Conservation (phyloP, 2,113 vertebrate species). For the Ornithorhynchus anatinus region DNA sequence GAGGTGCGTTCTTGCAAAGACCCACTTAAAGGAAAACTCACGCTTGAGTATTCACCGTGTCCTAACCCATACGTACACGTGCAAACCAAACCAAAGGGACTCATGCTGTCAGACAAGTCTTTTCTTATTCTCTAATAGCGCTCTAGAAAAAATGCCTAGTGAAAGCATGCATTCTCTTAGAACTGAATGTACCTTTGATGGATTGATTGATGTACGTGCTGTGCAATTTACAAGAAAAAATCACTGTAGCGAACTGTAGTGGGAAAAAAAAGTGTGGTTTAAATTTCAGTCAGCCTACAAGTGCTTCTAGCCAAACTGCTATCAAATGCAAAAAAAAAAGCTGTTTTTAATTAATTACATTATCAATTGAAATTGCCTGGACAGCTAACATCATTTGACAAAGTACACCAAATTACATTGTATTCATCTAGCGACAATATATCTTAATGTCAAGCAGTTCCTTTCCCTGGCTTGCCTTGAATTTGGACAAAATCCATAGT, state of each 20-base stretch:
- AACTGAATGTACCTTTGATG: too few species aligned
- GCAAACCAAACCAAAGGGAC: too few species aligned
- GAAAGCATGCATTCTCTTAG: too few species aligned
- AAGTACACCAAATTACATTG: background rate
- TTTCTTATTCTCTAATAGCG: too few species aligned
- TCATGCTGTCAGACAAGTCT: too few species aligned
- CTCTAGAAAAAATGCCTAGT: too few species aligned
- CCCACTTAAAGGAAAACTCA: too few species aligned
- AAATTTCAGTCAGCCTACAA: background rate
- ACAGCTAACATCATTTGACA: constrained; percentile 4
- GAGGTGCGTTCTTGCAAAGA: too few species aligned
- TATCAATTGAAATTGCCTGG: background rate
- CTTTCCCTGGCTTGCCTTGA: background rate
- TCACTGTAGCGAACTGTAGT: background rate
- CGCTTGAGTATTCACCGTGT: too few species aligned
- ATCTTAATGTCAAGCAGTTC: background rate
- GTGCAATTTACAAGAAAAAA: background rate
- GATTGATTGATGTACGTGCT: too few species aligned
- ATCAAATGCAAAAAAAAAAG: background rate
- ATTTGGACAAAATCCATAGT: background rate
- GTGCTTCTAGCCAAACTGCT: background rate
- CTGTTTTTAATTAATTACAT: constrained; percentile 32
- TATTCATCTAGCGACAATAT: constrained; percentile 9
- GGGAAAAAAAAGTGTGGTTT: constrained; percentile 31
- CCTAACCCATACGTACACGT: too few species aligned